These are phyloP conservation scores for Epiblema foenella DNA, from an alignment of 2,888 invertebrate species.

Conservation along the genomic window DNA sequence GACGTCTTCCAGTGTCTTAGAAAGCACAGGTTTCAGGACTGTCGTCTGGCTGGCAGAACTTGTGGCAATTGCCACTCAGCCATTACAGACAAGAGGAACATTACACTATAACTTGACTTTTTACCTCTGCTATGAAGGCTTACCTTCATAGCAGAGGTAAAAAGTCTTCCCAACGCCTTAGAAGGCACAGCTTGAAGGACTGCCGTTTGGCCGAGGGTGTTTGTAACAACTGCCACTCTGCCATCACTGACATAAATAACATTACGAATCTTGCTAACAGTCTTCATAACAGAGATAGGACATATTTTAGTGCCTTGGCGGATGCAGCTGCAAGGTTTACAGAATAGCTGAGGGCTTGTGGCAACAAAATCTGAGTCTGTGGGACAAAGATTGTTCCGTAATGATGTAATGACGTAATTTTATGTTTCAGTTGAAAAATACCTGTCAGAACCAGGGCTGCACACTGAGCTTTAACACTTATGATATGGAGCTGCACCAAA, in stretches of 20 bases:
- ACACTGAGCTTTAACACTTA: conserved; percentile 53
- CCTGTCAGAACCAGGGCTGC: conserved; percentile 66
- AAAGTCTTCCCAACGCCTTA: conserved; percentile 63
- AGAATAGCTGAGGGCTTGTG: conserved; percentile 51
- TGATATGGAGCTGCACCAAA: conserved; percentile 60
- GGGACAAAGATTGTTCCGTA: no score
- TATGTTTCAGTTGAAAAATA: conserved; percentile 26
- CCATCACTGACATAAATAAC: conserved; percentile 62
- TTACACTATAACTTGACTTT: conserved; percentile 63
- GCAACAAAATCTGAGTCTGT: no score
- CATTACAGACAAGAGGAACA: conserved; percentile 63
- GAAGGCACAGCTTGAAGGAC: conserved; percentile 60
- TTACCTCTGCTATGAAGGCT: no score
- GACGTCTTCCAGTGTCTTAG: conserved; percentile 61
- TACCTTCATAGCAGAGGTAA: conserved; percentile 51
- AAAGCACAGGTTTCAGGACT: conserved; percentile 63
- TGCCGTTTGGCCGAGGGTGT: conserved; percentile 50
- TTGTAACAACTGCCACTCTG: conserved; percentile 57
- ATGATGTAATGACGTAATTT: not conserved
- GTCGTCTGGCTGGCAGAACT: conserved; percentile 46
- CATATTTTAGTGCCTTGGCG: conserved; percentile 63
- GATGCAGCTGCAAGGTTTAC: conserved; percentile 63
- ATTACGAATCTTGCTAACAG: conserved; percentile 25
- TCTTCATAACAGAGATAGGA: not conserved
- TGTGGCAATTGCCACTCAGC: conserved; percentile 57